Percentiles rank a stretch among this genome's conserved stretches.
phyloP scores from a whole-genome alignment of 2,888 invertebrate species.

The Clusia tigrina region DNA sequence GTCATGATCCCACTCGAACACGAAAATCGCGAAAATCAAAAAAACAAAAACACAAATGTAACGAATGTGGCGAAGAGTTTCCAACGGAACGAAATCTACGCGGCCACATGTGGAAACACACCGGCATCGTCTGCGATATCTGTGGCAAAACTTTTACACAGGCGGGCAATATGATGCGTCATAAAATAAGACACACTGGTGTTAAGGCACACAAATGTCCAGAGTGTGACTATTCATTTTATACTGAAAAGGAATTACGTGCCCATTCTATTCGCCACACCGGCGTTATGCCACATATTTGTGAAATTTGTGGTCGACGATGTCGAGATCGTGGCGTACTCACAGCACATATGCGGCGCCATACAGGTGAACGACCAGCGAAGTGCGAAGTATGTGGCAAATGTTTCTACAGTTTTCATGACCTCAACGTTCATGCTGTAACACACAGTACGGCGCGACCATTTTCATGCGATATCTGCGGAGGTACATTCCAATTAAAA shows the following conservation, averaged over 20 bases:
- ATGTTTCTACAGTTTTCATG: neutral
- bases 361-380: slow-evolving; percentile 2
- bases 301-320: slow-evolving; percentile 43
- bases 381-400: slow-evolving; percentile 10
- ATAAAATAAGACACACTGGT: slow-evolving; percentile 47
- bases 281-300: slow-evolving; percentile 37
- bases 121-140: slow-evolving; percentile 45
- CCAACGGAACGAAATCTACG: slow-evolving; percentile 33
- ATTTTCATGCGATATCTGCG: slow-evolving; percentile 31
- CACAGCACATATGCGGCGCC: slow-evolving; percentile 9
- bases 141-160: slow-evolving; percentile 46
- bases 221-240: slow-evolving; percentile 44
- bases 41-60: slow-evolving; percentile 32
- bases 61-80: slow-evolving; percentile 37
- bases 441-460: slow-evolving; percentile 37
- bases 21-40: neutral
- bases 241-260: slow-evolving; percentile 38
- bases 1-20: slow-evolving; percentile 21
- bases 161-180: slow-evolving; percentile 44
- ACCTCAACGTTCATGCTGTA: slow-evolving; percentile 35
- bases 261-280: slow-evolving; percentile 42
- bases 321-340: slow-evolving; percentile 36
- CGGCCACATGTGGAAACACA: slow-evolving; percentile 40
- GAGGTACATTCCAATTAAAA: slow-evolving; percentile 34
- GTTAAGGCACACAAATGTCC: slow-evolving; percentile 45